Evolutionary conservation across 2,797 vertebrate species (phyloP), one percentile per base, ranked within the genome.

Genomic region (Ctenopoma multispine): DNA sequence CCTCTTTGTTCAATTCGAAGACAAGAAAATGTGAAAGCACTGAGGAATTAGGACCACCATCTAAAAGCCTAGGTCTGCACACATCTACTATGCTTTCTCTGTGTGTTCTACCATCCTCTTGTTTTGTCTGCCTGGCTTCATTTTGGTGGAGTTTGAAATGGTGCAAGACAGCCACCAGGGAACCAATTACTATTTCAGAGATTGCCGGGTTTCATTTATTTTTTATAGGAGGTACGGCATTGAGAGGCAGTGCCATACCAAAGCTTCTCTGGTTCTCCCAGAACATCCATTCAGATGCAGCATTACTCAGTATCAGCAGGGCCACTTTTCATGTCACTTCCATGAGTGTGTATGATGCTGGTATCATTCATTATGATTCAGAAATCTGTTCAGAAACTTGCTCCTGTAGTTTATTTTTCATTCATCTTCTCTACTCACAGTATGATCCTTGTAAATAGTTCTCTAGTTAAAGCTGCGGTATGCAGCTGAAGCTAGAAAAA

Each of bases 121-220:
- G 6, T 60, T 36, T 50, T 1, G 47, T 47, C 77, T 55, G 72
- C 61, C 44, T 27, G 51, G 43, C 62, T 73, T 70, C 51, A 8
- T 50, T 88, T 81, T 66, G 77, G 66, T 59, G 51, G 71, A 83
- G 77, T 82, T 71, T 72, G 72, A 85, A 78, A 77, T 21, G 12
- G 63, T 54, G 79, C 47, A 44, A 76, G 73, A 78, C 76, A 60
- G 77, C 73, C 92, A 89, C 85, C 64, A 77, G 90, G 90, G 91
- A 92, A 69, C 84, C 87, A 93, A 93, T 94, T 92, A 93, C 88
- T 79, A 47, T 86, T 87, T 81, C 76, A 81, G 66, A 86, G 81
- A 90, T 90, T 73, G 71, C 50, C 63, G 79, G 77, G 62, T 89
- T 91, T 90, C 82, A 92, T 93, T 79, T 76, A 90, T 87, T 87